phyloP scores from a whole-genome alignment of 2,888 invertebrate species.

The Agrotis puta region DNA sequence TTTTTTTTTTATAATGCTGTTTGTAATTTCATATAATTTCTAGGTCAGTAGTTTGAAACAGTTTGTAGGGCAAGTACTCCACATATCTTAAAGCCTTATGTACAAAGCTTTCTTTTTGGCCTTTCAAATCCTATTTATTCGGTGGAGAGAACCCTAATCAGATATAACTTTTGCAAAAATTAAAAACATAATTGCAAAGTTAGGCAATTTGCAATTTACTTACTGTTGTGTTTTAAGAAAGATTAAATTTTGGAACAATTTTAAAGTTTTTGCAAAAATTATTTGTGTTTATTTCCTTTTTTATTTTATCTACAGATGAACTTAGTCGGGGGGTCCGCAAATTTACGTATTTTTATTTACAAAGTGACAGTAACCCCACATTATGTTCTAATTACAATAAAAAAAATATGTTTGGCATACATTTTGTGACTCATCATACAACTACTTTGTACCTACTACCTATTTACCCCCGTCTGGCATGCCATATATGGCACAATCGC shows the following conservation, averaged over 20 bases:
- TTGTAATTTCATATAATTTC: conserved; percentile 52
- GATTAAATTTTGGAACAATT: conserved; percentile 20
- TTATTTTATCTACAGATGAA: conserved; percentile 77
- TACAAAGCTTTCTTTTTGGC: conserved; percentile 89
- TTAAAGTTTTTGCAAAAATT: conserved; percentile 63
- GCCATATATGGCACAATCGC: conserved; percentile 83
- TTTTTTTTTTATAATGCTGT: conserved; percentile 5
- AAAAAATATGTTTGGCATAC: conserved; percentile 88
- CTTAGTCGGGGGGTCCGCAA: conserved; percentile 86
- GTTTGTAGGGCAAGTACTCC: conserved; percentile 66
- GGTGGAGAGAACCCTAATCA: conserved; percentile 80
- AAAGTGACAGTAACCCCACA: conserved; percentile 79
- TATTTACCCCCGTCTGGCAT: conserved; percentile 72
- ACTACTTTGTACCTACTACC: conserved; percentile 87
- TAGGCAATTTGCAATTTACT: conserved; percentile 33
- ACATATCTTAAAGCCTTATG: conserved; percentile 76
- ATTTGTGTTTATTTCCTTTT: conserved; percentile 51
- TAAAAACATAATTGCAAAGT: conserved; percentile 45
- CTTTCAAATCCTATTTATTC: conserved; percentile 84
- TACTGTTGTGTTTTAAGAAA: conserved; percentile 16
- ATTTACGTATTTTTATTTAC: conserved; percentile 84
- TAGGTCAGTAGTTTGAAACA: conserved; percentile 67
- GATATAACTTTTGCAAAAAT: conserved; percentile 68
- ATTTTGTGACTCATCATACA: conserved; percentile 89
- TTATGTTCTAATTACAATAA: conserved; percentile 79